A percentile compares a stretch with the other conserved stretches of the same genome.
Evolutionary conservation across 30 jellyfish, hydroid and myxozoan genomes (phyloP).

Genomic region (Aurelia aurita): DNA sequence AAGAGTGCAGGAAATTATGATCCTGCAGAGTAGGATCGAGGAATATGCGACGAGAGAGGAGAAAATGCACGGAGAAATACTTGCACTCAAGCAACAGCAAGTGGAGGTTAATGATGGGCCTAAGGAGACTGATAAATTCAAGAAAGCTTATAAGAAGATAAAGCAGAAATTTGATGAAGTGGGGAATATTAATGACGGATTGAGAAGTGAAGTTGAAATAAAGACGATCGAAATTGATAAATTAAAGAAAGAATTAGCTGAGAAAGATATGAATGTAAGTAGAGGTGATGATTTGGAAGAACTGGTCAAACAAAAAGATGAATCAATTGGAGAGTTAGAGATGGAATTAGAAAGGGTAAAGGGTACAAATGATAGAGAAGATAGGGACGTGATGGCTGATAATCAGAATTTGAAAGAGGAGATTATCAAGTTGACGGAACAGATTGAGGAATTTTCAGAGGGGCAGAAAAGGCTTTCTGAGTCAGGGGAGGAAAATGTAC

Average conservation of each 20-base stretch:
- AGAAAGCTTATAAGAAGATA: not conserved
- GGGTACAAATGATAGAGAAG: not conserved
- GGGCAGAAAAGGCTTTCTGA: not conserved
- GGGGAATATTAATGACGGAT: not conserved
- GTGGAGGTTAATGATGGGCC: not conserved
- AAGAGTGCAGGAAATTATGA: not conserved
- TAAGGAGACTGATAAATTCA: not conserved
- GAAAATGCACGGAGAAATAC: not conserved
- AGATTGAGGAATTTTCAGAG: not conserved
- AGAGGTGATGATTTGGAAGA: slow-evolving; percentile 21
- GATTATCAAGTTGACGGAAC: not conserved
- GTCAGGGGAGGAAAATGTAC: not conserved
- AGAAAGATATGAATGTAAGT: slow-evolving; percentile 36
- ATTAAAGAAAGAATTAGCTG: not conserved
- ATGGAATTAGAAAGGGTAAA: not conserved
- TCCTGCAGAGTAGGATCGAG: not conserved
- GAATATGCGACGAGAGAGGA: not conserved
- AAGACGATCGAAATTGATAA: slow-evolving; percentile 10
- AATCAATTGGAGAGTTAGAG: slow-evolving; percentile 16
- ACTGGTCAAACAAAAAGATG: not conserved
- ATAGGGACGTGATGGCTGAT: not conserved
- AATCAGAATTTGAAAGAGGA: not conserved
- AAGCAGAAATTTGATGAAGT: slow-evolving; percentile 15
- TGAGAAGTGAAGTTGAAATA: slow-evolving; percentile 18
- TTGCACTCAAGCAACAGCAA: not conserved